Evolutionary conservation across 2,888 invertebrate species (phyloP).

Genomic region (Cryptocephalus moraei): DNA sequence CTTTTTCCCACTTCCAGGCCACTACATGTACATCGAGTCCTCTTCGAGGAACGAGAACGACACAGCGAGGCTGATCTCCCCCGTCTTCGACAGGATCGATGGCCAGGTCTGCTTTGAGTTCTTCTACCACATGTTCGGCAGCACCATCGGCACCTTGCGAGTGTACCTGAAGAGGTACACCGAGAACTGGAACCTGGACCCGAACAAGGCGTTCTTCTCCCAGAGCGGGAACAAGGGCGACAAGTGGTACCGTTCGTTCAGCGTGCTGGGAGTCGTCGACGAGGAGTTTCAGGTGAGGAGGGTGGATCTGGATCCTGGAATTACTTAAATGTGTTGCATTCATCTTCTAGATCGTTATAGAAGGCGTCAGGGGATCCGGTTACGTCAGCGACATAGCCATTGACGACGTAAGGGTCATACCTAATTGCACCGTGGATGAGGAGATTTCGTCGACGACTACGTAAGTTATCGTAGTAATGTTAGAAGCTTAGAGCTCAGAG

Average conservation of each 20-base stretch:
- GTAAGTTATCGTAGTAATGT: slow-evolving; percentile 19
- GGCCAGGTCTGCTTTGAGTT: slow-evolving; percentile 48
- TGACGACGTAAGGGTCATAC: slow-evolving; percentile 63
- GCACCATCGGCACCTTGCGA: slow-evolving; percentile 45
- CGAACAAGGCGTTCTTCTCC: slow-evolving; percentile 47
- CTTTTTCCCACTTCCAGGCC: slow-evolving; percentile 45
- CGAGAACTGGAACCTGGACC: slow-evolving; percentile 34
- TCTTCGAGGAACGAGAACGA: slow-evolving; percentile 52
- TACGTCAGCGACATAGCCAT: slow-evolving; percentile 71
- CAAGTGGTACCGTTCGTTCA: slow-evolving; percentile 50
- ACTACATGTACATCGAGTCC: slow-evolving; percentile 78
- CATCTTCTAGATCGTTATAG: slow-evolving; percentile 58
- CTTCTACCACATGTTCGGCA: slow-evolving; percentile 74
- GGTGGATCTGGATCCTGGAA: neutral
- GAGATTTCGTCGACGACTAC: slow-evolving; percentile 22
- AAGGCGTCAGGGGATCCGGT: slow-evolving; percentile 56
- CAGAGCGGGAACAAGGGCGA: slow-evolving; percentile 60
- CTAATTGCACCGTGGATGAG: slow-evolving; percentile 42
- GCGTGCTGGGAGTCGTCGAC: slow-evolving; percentile 36
- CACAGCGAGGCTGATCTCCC: slow-evolving; percentile 63
- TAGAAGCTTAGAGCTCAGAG: too few species aligned
- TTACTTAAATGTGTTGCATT: neutral
- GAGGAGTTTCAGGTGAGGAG: slow-evolving; percentile 48
- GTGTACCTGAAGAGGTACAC: slow-evolving; percentile 42
- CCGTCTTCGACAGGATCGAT: slow-evolving; percentile 44